Evolutionary conservation across 2,113 vertebrate species (phyloP), one percentile per base, ranked within the genome.

Genomic region (Anseranas semipalmata): DNA sequence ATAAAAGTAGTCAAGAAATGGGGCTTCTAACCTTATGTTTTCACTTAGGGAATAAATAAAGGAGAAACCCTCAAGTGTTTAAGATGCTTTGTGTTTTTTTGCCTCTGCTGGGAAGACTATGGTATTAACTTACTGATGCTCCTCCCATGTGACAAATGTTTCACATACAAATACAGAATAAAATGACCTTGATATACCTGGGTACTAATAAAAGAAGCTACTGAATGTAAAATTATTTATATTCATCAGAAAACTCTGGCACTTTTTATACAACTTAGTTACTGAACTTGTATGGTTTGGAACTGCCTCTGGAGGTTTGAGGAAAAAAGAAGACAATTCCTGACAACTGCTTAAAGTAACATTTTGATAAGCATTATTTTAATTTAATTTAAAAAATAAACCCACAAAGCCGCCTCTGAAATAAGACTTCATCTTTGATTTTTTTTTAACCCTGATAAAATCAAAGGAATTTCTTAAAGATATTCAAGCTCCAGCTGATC

Each of bases 171-270:
- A 87, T 48, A 45, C 20, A 58, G 73, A 60, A 53, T 68, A 39
- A 85, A 90, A 65, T 5, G 2, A 65, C 86, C 41, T 90, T 88
- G 63, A 55, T 80, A 37, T n/a, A 83, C 63, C 18, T 70, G 32
- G 11, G 7, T 32, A 62, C 85, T 58, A 92, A 73, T 43, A 80
- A 73, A 90, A 85, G 18, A 32, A 80, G 14, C 16, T 73, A 12
- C 62, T 48, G 85, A 85, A 83, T 91, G 58, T 56, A 53, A 90
- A 93, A 62, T 87, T 87, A 80, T 65, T 87, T 95, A 11, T 90
- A 62, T 73, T 90, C 16, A 28, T 67, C 50, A 46, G 45, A 22
- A 93, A 86, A 27, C 7, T 55, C 37, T 81, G 59, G 8, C 30
- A 50, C 14, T 79, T 33, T 43, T 83, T 93, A 56, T 76, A 4